These are phyloP conservation scores for Enteromius mattozi DNA, from an alignment of 2,797 vertebrate species.

Conservation along the genomic window DNA sequence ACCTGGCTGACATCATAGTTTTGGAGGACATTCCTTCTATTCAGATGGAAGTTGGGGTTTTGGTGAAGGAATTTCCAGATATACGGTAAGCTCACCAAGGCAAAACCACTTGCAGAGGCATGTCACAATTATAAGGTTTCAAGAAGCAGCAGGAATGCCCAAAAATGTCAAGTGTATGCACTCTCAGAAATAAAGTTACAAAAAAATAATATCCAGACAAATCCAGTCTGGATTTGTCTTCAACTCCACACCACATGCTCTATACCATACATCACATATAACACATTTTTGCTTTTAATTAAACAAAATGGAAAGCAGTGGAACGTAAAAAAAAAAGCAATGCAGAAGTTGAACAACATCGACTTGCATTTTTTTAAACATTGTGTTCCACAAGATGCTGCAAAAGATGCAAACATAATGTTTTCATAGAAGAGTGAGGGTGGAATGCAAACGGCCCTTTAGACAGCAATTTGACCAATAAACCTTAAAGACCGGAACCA, in stretches of 20 bases:
- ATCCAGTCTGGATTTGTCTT: background rate
- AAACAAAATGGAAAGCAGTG: background rate
- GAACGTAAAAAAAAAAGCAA: background rate
- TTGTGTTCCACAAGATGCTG: background rate
- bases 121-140: background rate
- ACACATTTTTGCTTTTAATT: background rate
- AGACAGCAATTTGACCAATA: background rate
- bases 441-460: background rate
- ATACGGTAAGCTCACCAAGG: constrained; percentile 80
- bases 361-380: background rate
- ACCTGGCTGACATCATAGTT: constrained; percentile 88
- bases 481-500: constrained; percentile 10
- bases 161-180: background rate
- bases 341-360: background rate
- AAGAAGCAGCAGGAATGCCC: background rate
- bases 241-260: background rate
- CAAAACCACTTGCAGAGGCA: background rate
- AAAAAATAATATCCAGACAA: background rate
- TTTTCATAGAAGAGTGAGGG: background rate
- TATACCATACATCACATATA: background rate
- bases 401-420: background rate
- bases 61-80: constrained; percentile 91
- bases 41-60: constrained; percentile 92
- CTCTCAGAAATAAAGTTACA: no score
- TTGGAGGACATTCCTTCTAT: constrained; percentile 92